Evolutionary conservation across 2,797 vertebrate species (phyloP), one percentile per base, ranked within the genome.

Genomic region (Adrianichthys oophorus): DNA sequence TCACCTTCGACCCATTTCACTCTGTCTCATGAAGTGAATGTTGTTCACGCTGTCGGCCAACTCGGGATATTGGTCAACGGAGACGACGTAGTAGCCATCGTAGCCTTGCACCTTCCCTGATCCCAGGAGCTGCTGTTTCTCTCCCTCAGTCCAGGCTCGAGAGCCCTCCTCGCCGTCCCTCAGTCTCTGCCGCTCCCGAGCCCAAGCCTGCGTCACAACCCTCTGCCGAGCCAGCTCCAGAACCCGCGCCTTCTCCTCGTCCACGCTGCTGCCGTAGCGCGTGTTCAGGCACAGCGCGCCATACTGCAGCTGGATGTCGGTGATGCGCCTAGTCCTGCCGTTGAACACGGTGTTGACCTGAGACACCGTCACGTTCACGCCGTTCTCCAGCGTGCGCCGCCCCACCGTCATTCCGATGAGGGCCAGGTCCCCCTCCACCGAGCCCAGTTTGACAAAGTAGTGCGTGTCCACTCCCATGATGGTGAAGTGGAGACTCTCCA

Each of bases 1-100:
- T 99, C 97, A 99, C 97, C 98, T 99, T 88, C 95, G 94, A 92
- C 97, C 98, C 96, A 98, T 98, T 87, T 99, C 98, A n/a, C 94
- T 98, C 94, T 99, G 98, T 94, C 96, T 94, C 96, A 99, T 94
- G 90, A 99, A 99, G 81, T 98, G 95, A 89, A 99, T 92, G 85
- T 98, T 99, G 93, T 94, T 96, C 75, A 94, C 92, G 83, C 94
- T 98, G 93, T 99, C 98, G 29, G 97, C 95, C 82, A 99, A 93
- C 94, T 99, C 95, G 0, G 98, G 97, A 82, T 98, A 98, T 87
- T 98, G 96, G 89, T 99, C 97, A 10, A 97, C 94, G 0, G 98
- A 96, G 75, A 98, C 94, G 61, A 96, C 94, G 61, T 97, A 98
- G 87, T 94, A 98, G 69, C 97, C 97, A 0, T 99, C 97, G 13